A percentile compares a stretch with the other conserved stretches of the same genome.
Evolutionary conservation across 2,113 vertebrate genomes (phyloP).

Genomic region (Murina feae): DNA sequence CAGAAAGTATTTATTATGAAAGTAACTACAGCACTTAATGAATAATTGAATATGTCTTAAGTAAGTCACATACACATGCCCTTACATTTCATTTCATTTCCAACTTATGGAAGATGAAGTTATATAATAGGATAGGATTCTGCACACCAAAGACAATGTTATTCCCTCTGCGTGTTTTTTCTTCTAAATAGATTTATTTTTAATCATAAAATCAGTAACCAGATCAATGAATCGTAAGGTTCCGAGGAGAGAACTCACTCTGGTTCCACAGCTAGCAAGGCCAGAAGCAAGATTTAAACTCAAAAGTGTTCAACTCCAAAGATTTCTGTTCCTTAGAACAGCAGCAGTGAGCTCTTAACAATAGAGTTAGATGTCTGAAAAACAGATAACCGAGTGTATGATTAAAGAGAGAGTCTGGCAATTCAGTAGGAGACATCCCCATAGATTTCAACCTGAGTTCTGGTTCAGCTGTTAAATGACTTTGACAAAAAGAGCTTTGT

Average conservation of each 20-base stretch:
- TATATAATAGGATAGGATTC: not conserved
- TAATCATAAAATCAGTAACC: not conserved
- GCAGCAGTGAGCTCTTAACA: not conserved
- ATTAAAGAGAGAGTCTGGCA: not conserved
- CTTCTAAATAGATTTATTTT: not conserved
- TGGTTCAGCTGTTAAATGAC: not conserved
- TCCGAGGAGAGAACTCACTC: not conserved
- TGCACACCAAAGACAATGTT: not conserved
- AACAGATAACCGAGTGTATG: not conserved
- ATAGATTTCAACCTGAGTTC: not conserved
- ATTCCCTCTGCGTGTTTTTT: not conserved
- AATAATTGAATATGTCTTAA: not conserved
- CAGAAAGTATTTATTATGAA: not conserved
- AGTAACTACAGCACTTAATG: not conserved
- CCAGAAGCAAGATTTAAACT: not conserved
- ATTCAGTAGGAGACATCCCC: not conserved
- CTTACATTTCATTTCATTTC: not conserved
- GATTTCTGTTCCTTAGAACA: not conserved
- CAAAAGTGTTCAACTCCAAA: not conserved
- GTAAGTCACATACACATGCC: not conserved
- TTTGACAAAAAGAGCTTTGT: not conserved
- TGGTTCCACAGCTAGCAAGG: not conserved
- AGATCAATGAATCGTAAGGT: not conserved
- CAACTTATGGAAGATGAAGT: not conserved
- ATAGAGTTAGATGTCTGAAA: not conserved